Conservation (phyloP, 1,140 invertebrate species). For the Drosophila hydei region DNA sequence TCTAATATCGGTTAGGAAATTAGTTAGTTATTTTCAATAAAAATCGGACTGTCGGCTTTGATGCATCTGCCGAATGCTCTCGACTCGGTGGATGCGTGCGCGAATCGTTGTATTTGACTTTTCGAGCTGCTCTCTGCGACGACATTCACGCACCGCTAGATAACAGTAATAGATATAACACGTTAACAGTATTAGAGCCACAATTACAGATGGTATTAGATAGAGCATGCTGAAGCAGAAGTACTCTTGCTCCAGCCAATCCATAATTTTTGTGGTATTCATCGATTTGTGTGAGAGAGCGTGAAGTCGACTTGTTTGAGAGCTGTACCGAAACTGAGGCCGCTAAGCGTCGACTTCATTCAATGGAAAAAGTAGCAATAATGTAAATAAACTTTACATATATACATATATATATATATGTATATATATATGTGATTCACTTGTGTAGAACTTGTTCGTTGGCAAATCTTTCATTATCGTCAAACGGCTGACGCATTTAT, state of each 20-base stretch:
- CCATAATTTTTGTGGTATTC: constrained; percentile 7
- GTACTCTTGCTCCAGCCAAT: not conserved
- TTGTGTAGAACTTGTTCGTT: constrained; percentile 19
- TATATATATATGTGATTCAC: constrained; percentile 19
- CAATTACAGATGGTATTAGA: constrained; percentile 9
- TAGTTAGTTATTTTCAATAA: not conserved
- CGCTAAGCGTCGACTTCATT: not conserved
- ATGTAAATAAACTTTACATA: not conserved
- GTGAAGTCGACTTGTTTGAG: not conserved
- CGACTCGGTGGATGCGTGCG: not conserved
- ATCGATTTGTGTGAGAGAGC: constrained; percentile 18
- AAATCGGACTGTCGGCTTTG: not conserved
- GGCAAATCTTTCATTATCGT: constrained; percentile 43
- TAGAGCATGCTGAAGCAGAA: constrained; percentile 19
- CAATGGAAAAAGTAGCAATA: not conserved
- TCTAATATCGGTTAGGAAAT: not conserved
- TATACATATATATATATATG: not conserved
- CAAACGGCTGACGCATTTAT: constrained; percentile 9
- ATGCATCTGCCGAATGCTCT: not conserved
- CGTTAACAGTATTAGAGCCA: constrained; percentile 16
- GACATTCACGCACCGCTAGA: constrained; percentile 22
- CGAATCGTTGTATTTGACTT: not conserved
- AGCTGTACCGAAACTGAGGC: constrained; percentile 8
- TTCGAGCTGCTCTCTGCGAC: not conserved
- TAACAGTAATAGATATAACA: constrained; percentile 24